Evolutionary conservation across 2,888 invertebrate species (phyloP), one percentile per base, ranked within the genome.

Genomic region (Dolichomitus sp.): DNA sequence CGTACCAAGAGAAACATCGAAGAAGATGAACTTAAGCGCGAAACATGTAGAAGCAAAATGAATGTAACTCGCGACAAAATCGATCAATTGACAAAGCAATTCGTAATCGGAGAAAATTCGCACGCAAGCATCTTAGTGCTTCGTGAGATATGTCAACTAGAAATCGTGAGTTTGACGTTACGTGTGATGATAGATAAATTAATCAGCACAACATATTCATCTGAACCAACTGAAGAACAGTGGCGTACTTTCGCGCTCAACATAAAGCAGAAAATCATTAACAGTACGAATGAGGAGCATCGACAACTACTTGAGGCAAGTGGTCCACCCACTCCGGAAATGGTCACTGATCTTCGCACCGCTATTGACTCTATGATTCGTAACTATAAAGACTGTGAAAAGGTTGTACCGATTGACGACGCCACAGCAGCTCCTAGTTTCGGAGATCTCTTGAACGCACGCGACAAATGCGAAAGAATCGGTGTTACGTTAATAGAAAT

Each of bases 81-180:
- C 3, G 23, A 57, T 0, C 17, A 14, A 6, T 33, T 77, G 37
- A n/a, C 11, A 17, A 23, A 19, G 0, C 27, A 17, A 4, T 5
- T 78, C 11, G 57, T 69, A 0, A 9, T 7, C 37, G 78, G 74
- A 9, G 74, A 70, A 42, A 6, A 19, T 0, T 19, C 65, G 7
- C 72, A 70, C 30, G 4, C 42, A n/a, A 37, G 2, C 2, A 23
- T 66, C n/a, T 7, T 11, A 5, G 19, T 48, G 19, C 63, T 81
- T 40, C 65, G 73, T 30, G n/a, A 27, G n/a, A 17, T 37, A 11
- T 52, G 76, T 14, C 19, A 4, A 23, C n/a, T n/a, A 19, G 0
- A 5, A n/a, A 11, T 77, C 11, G 6, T 12, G 0, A 5, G 11
- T 3, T 11, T 69, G 45, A 30, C 54, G 14, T 0, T 50, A 4